A percentile compares a stretch with the other conserved stretches of the same genome.
Evolutionary conservation across 1,140 invertebrate species (phyloP).

Genomic region (Diorhabda carinulata): DNA sequence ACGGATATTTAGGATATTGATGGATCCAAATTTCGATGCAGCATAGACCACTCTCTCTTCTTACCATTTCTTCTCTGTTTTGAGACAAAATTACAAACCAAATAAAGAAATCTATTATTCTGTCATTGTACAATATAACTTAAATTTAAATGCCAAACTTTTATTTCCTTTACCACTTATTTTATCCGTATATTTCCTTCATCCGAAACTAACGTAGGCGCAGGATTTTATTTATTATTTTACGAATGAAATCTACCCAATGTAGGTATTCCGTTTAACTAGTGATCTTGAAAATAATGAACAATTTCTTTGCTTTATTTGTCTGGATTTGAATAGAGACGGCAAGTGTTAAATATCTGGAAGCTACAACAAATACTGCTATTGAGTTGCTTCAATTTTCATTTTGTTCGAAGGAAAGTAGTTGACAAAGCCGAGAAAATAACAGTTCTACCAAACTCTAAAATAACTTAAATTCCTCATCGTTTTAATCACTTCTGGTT

Average conservation of each 20-base stretch:
- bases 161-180: no score
- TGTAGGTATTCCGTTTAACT: neutral
- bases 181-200: no score
- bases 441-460: conserved; percentile 6
- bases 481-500: conserved; percentile 16
- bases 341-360: neutral
- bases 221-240: no score
- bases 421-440: conserved; percentile 2
- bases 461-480: conserved; percentile 17
- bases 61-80: no score
- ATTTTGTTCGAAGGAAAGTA: neutral
- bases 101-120: no score
- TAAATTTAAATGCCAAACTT: no score
- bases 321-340: neutral
- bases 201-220: no score
- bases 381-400: conserved; percentile 2
- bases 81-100: no score
- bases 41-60: no score
- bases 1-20: no score
- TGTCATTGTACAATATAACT: no score
- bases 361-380: neutral
- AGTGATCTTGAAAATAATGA: neutral
- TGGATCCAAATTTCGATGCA: no score
- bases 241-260: neutral
- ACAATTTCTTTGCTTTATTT: conserved; percentile 1